These are phyloP conservation scores for Orientallactaga sibirica DNA, from an alignment of 2,797 vertebrate species.

Conservation along the genomic window DNA sequence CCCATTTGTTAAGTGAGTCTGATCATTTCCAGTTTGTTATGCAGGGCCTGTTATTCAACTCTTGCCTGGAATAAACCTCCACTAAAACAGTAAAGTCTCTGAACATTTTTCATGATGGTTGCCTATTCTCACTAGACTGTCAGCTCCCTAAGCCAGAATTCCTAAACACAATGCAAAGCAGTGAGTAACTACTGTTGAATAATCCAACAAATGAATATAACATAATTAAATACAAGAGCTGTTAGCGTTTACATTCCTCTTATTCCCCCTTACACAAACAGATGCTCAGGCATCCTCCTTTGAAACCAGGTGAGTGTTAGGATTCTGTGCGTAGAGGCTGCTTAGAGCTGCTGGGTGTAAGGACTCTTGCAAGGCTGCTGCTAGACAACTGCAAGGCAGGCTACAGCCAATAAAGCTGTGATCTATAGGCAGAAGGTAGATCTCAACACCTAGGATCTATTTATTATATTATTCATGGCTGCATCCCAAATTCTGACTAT, in stretches of 20 bases:
- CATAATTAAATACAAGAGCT: background rate
- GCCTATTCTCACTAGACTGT: background rate
- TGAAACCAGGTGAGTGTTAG: background rate
- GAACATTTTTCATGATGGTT: background rate
- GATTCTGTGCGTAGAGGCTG: background rate
- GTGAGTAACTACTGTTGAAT: constrained; percentile 18
- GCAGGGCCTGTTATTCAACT: background rate
- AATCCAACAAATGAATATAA: background rate
- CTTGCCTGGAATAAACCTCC: background rate
- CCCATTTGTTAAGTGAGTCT: background rate
- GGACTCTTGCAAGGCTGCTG: background rate
- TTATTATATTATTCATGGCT: constrained; percentile 52
- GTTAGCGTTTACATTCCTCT: background rate
- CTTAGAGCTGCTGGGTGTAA: background rate
- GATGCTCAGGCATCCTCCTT: background rate
- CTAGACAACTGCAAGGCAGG: background rate
- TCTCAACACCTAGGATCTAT: constrained; percentile 36
- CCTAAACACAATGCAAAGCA: background rate
- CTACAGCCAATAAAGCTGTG: background rate
- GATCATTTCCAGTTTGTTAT: constrained; percentile 1
- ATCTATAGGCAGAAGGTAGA: background rate
- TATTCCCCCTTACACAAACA: background rate
- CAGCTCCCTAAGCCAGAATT: background rate
- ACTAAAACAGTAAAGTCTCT: background rate
- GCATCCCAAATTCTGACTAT: constrained; percentile 25